Percentiles rank a stretch among this genome's conserved stretches.
These are phyloP conservation scores for Anoncus sp. DNA, from an alignment of 2,888 invertebrate species.

Conservation along the genomic window DNA sequence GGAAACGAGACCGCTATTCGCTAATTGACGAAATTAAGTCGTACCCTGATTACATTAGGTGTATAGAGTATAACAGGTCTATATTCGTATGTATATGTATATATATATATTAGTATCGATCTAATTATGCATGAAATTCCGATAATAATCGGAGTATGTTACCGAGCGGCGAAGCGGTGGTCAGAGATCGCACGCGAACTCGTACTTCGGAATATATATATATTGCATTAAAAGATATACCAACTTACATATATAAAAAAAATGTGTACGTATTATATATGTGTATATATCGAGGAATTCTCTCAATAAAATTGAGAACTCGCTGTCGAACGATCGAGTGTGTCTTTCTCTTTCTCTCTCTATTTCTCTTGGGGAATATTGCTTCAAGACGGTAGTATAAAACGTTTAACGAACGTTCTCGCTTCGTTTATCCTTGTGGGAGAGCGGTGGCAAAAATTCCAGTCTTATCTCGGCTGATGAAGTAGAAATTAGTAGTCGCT, in stretches of 20 bases:
- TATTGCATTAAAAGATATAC: slow-evolving; percentile 20
- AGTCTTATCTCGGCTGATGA: slow-evolving; percentile 82
- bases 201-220: slow-evolving; percentile 33
- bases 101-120: slow-evolving; percentile 49
- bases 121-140: slow-evolving; percentile 61
- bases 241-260: slow-evolving; percentile 12
- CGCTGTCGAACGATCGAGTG: slow-evolving; percentile 48
- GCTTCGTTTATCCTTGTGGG: slow-evolving; percentile 44
- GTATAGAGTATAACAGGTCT: slow-evolving; percentile 11
- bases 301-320: slow-evolving; percentile 60
- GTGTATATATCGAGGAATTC: slow-evolving; percentile 35
- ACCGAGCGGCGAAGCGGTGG: slow-evolving; percentile 41
- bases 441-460: slow-evolving; percentile 78
- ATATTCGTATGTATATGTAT: slow-evolving; percentile 25
- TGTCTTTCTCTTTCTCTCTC: slow-evolving; percentile 7
- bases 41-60: slow-evolving; percentile 18
- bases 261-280: background rate
- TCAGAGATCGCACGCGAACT: slow-evolving; percentile 59
- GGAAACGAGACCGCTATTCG: slow-evolving; percentile 38
- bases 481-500: slow-evolving; percentile 83
- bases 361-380: background rate
- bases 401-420: slow-evolving; percentile 58
- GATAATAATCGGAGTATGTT: slow-evolving; percentile 55
- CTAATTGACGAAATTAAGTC: slow-evolving; percentile 60
- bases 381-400: slow-evolving; percentile 40